Evolutionary conservation across 2,113 vertebrate genomes (phyloP).

Genomic region (Calcarius ornatus): DNA sequence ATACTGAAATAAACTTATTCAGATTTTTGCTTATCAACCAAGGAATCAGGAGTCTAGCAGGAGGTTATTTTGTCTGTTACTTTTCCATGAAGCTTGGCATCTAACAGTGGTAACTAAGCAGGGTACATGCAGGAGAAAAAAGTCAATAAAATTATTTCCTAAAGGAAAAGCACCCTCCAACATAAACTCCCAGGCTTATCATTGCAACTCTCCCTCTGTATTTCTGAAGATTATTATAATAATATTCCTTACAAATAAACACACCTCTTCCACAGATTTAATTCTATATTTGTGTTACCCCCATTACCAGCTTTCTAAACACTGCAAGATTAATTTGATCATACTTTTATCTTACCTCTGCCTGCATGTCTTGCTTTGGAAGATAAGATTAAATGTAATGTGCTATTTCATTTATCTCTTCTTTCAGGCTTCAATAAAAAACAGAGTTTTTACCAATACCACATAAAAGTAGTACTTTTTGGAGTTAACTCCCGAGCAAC

Average conservation of each 20-base stretch:
- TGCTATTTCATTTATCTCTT: background rate
- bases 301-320: background rate
- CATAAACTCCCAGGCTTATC: background rate
- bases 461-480: background rate
- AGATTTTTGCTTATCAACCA: background rate
- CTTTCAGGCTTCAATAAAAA: background rate
- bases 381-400: background rate
- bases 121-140: background rate
- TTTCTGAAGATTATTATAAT: background rate
- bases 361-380: background rate
- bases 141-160: background rate
- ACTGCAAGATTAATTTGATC: background rate
- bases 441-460: background rate
- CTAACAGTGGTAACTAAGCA: background rate
- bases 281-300: background rate
- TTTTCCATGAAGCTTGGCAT: background rate
- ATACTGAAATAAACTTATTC: background rate
- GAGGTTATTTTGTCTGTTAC: background rate
- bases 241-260: background rate
- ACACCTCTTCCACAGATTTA: background rate
- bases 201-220: background rate
- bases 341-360: background rate
- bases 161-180: background rate
- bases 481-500: background rate
- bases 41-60: background rate